Evolutionary conservation across 2,888 invertebrate genomes (phyloP).

Genomic region (Cephus rjabovi): DNA sequence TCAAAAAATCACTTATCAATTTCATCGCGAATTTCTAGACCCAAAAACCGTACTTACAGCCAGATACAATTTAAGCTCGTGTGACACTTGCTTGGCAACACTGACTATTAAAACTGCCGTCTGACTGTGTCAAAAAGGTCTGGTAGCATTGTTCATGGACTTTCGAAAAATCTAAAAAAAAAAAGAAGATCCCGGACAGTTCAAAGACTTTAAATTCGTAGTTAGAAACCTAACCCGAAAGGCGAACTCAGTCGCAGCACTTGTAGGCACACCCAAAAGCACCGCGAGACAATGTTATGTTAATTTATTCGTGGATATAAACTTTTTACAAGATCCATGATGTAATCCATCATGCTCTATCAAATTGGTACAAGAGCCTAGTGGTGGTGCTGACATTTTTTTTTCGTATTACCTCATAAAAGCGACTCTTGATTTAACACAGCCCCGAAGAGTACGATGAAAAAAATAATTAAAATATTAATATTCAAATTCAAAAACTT

Average conservation of each 20-base stretch:
- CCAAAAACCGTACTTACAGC: background rate
- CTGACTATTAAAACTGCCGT: background rate
- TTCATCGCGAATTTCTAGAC: background rate
- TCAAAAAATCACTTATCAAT: background rate
- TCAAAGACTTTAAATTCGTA: background rate
- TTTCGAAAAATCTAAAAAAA: background rate
- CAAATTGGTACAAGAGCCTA: constrained; percentile 43
- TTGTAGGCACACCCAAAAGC: background rate
- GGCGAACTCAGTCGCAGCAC: background rate
- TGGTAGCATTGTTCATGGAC: background rate
- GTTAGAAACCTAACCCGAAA: background rate
- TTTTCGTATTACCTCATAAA: constrained; percentile 2
- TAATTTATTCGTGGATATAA: constrained; percentile 51
- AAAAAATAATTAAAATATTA: background rate
- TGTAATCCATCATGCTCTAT: constrained; percentile 58
- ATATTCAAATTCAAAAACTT: background rate
- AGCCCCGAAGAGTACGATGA: background rate
- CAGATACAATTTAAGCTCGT: background rate
- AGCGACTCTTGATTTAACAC: background rate
- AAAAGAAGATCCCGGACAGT: background rate
- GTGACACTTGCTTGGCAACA: background rate
- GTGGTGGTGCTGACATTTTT: background rate
- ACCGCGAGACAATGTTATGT: constrained; percentile 43
- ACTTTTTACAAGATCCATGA: constrained; percentile 43
- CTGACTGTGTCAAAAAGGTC: background rate